Base-by-base conservation (phyloP, 2,797 vertebrate species). In the Pseudomugil tenellus region DNA sequence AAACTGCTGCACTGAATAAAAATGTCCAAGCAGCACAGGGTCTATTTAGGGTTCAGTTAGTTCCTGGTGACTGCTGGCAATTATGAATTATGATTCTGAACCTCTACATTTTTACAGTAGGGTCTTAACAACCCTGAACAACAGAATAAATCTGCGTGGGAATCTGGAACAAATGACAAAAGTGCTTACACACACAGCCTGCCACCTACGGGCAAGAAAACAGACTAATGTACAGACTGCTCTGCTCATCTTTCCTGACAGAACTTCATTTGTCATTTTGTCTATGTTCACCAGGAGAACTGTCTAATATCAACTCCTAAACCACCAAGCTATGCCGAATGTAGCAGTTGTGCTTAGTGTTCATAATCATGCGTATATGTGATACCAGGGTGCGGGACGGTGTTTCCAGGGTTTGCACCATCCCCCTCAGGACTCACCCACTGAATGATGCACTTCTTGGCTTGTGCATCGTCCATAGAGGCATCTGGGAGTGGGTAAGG, bases 161-260 rank as follows among this genome's bases (percentile, higher is more conserved):
- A 81, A 69, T 76, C 62, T 59, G 66, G 28, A 67, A 69, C 71
- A 84, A 70, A 60, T 48, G 82, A 86, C 87, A 83, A 76, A 61
- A n/a, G 16, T 32, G 72, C 77, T 56, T 79, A 84, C 60, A 37
- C 75, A 48, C 12, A 19, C 77, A 57, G 76, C 72, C 74, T 79
- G 72, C 76, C 80, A 74, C 64, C 51, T 19, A 25, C 67, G 71
- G 67, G 8, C 12, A 29, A 58, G 16, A 69, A n/a, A 3, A 6
- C 70, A 56, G 49, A 13, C 55, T 1, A 51, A 60, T 21, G 0
- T 62, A 70, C 60, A 54, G 61, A 66, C 53, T 1, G 28, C 2
- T 46, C 31, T 39, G 46, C 64, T 76, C 66, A 25, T 66, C 72
- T 74, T 77, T 10, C 25, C 57, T 51, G 53, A 41, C 52, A 26